Evolutionary conservation across 2,113 vertebrate species (phyloP).

Genomic region (Ailuropoda melanoleuca): DNA sequence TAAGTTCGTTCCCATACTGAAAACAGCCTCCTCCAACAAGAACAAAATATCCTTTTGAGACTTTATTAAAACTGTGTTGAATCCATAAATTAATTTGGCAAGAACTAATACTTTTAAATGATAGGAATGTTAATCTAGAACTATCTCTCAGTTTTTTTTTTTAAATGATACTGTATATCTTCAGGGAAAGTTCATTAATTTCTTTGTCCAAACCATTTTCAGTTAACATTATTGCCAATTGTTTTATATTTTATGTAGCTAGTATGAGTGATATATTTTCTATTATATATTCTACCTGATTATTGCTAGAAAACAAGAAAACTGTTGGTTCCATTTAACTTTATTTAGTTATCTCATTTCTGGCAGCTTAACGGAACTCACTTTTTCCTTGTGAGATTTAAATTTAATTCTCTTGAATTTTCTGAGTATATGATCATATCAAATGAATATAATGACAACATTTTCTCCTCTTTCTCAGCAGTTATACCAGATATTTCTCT

Average conservation of each 20-base stretch:
- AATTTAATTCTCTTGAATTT: constrained; percentile 55
- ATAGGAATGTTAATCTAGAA: not conserved
- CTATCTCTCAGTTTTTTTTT: not conserved
- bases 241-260: not conserved
- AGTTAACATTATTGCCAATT: not conserved
- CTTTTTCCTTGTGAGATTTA: constrained; percentile 45
- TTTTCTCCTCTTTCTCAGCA: constrained; percentile 33
- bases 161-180: not conserved
- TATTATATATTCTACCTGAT: not conserved
- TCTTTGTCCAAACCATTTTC: not conserved
- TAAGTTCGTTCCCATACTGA: not conserved
- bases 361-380: constrained; percentile 32
- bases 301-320: not conserved
- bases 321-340: constrained; percentile 26
- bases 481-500: constrained; percentile 7
- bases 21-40: not conserved
- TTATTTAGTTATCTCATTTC: constrained; percentile 50
- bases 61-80: constrained; percentile 32
- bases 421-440: constrained; percentile 10
- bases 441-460: constrained; percentile 7
- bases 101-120: constrained; percentile 19
- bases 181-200: not conserved
- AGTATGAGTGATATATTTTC: constrained; percentile 9
- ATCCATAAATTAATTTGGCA: not conserved
- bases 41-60: not conserved